Conservation (phyloP, 1,140 invertebrate species). For the Heliconius hermathena region DNA sequence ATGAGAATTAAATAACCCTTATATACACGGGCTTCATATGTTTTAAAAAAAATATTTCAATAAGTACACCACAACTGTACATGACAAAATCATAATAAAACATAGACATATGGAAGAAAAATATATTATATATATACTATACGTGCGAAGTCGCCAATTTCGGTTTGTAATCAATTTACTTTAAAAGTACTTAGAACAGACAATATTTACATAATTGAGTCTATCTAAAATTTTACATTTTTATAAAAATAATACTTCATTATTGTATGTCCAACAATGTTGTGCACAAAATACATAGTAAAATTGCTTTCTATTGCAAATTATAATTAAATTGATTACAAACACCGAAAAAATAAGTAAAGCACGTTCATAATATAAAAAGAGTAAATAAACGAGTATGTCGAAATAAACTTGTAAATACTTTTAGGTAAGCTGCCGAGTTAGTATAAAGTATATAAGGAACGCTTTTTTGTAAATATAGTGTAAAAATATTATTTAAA, state of each 20-base stretch:
- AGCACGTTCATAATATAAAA: not conserved
- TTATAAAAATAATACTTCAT: not conserved
- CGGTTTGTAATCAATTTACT: constrained; percentile 14
- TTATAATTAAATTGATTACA: constrained; percentile 28
- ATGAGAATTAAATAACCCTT: not conserved
- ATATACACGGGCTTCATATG: not conserved
- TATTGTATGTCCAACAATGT: not conserved
- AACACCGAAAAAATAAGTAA: not conserved
- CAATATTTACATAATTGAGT: not conserved
- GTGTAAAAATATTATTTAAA: constrained; percentile 27
- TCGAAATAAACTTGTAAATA: constrained; percentile 21
- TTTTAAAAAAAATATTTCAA: not conserved
- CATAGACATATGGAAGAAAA: not conserved
- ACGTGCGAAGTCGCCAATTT: not conserved
- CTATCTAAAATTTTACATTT: not conserved
- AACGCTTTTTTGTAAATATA: constrained; percentile 24
- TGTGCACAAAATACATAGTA: not conserved
- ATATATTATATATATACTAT: not conserved
- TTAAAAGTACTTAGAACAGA: not conserved
- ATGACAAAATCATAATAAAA: not conserved
- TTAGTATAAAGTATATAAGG: constrained; percentile 27
- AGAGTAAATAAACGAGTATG: constrained; percentile 23
- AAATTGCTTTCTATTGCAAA: not conserved
- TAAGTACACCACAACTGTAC: not conserved
- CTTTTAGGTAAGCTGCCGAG: constrained; percentile 31